phyloP scores from a whole-genome alignment of 2,797 vertebrate genomes.

The Pangasius macronema region DNA sequence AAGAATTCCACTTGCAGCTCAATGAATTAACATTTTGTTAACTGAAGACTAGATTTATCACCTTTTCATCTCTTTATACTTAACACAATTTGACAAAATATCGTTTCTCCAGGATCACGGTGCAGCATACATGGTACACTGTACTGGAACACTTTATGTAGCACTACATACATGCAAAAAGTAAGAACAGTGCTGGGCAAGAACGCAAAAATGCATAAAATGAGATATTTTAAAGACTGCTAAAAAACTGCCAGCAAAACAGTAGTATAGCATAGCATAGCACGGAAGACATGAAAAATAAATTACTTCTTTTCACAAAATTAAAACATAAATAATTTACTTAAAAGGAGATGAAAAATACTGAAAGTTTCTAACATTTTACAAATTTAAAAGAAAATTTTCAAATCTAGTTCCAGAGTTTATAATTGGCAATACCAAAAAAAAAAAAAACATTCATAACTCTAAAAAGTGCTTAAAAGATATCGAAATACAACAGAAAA shows the following conservation, averaged over 20 bases:
- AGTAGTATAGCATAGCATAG: neutral
- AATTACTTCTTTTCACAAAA: neutral
- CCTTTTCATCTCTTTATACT: neutral
- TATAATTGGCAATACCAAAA: too few species aligned
- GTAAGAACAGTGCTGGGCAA: neutral
- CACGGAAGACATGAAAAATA: neutral
- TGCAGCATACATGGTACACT: neutral
- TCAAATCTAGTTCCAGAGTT: neutral
- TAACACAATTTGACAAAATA: neutral
- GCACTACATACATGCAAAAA: neutral
- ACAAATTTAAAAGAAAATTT: neutral
- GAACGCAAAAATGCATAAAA: neutral
- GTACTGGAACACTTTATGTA: neutral
- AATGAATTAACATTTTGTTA: neutral
- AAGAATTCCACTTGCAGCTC: neutral
- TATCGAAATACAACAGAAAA: neutral
- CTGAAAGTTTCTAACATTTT: neutral
- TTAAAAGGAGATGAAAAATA: too few species aligned
- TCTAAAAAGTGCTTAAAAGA: neutral
- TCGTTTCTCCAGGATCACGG: neutral
- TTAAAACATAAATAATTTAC: neutral
- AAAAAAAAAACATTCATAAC: neutral
- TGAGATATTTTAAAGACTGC: neutral
- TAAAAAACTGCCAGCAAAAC: neutral
- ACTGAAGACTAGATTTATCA: neutral